phyloP scores from a whole-genome alignment of 23 tunicate genomes.

The Ascidia mentula region DNA sequence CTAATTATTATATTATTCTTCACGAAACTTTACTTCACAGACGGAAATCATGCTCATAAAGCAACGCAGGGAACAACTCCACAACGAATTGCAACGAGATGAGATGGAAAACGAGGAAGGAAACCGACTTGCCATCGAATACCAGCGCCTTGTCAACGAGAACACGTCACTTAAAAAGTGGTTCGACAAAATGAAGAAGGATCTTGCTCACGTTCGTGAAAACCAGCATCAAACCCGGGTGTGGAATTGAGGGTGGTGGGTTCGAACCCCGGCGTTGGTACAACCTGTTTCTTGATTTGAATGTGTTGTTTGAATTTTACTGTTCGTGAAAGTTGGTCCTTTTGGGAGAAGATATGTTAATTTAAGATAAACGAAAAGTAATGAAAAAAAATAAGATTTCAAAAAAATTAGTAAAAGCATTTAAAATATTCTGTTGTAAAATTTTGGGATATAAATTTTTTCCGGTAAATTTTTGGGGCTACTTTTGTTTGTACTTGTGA shows the following conservation, averaged over 20 bases:
- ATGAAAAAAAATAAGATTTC: too few species aligned
- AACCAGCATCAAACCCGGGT: conserved; percentile 31
- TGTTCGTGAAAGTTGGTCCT: too few species aligned
- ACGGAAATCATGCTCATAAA: conserved; percentile 59
- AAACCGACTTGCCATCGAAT: conserved; percentile 51
- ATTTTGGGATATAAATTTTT: too few species aligned
- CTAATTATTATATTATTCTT: too few species aligned
- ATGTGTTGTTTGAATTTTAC: too few species aligned
- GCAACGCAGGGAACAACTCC: conserved; percentile 54
- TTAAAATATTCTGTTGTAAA: too few species aligned
- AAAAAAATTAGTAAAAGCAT: too few species aligned
- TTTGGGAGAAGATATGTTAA: too few species aligned
- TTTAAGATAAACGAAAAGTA: too few species aligned
- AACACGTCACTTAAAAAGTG: conserved; percentile 69
- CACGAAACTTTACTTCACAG: too few species aligned
- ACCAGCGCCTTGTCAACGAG: conserved; percentile 62
- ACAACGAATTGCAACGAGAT: conserved; percentile 47
- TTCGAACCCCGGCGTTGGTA: neutral
- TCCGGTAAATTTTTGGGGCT: too few species aligned
- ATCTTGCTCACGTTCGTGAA: conserved; percentile 60
- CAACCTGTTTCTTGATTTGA: neutral
- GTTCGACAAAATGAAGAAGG: conserved; percentile 81
- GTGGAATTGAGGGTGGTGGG: neutral
- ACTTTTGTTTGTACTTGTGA: too few species aligned
- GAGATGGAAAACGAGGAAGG: conserved; percentile 70